phyloP scores from a whole-genome alignment of 2,113 vertebrate genomes.

The Sigmodon hispidus region DNA sequence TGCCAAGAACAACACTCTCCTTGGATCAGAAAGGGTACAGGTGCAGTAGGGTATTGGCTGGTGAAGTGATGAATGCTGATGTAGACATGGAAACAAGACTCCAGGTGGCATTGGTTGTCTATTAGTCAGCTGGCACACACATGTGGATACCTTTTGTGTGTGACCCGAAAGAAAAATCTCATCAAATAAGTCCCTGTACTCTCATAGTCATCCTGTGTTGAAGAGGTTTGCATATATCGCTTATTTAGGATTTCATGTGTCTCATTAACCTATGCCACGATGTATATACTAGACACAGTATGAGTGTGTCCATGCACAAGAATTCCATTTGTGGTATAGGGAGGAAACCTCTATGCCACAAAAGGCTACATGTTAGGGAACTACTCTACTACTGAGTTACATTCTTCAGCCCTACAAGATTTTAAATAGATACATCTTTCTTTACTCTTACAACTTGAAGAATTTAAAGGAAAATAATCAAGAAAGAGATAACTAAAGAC shows the following conservation, averaged over 20 bases:
- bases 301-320: too few species aligned
- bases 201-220: neutral
- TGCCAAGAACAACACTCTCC: neutral
- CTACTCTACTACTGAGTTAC: too few species aligned
- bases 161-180: neutral
- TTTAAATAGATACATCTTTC: neutral
- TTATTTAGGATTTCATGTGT: neutral
- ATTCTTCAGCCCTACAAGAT: neutral
- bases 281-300: fast-evolving
- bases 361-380: neutral
- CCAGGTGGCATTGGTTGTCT: neutral
- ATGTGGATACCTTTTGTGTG: neutral
- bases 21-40: neutral
- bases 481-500: neutral
- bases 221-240: neutral
- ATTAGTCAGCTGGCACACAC: neutral
- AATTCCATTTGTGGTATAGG: neutral
- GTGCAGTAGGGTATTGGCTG: neutral
- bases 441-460: neutral
- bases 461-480: slow-evolving; percentile 10
- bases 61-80: neutral
- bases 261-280: too few species aligned
- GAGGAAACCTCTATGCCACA: neutral
- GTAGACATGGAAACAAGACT: neutral
- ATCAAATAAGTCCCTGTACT: neutral